Conservation (phyloP, 2,888 invertebrate species). For the Campoletis raptor region DNA sequence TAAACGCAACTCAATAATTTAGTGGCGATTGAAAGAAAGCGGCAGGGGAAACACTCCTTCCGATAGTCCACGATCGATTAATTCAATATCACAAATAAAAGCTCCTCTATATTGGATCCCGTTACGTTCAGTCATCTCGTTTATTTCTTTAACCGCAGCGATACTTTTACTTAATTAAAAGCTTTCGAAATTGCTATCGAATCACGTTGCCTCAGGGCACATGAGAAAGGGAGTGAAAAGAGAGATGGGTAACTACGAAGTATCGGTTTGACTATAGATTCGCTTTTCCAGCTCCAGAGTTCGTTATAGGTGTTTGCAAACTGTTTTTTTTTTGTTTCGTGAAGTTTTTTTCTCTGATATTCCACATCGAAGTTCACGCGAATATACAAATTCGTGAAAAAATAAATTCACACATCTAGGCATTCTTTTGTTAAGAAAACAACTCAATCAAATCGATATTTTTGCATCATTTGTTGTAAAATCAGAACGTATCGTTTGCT, state of each 20-base stretch:
- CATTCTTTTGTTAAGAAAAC: neutral
- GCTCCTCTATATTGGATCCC: constrained; percentile 37
- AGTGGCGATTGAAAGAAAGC: constrained; percentile 9
- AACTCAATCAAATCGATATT: neutral
- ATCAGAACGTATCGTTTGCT: neutral
- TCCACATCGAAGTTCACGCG: constrained; percentile 4
- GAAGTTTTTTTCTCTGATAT: constrained; percentile 6
- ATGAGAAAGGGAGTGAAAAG: neutral
- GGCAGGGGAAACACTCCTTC: constrained; percentile 30
- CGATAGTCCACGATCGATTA: constrained; percentile 44
- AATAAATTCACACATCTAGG: neutral
- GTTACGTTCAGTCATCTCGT: constrained; percentile 34
- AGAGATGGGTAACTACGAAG: neutral
- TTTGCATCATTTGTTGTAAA: neutral
- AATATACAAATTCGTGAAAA: neutral
- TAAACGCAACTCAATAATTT: constrained; percentile 43
- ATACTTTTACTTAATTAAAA: constrained; percentile 62
- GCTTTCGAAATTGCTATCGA: constrained; percentile 56
- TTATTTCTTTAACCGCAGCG: constrained; percentile 43
- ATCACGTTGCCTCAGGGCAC: constrained; percentile 33
- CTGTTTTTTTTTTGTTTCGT: constrained; percentile 1
- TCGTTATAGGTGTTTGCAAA: constrained; percentile 27
- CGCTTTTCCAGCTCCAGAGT: neutral
- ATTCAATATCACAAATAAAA: constrained; percentile 54
- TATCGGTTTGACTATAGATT: constrained; percentile 20